Evolutionary conservation across 2,113 vertebrate genomes (phyloP).

Genomic region (Stictonetta naevosa): DNA sequence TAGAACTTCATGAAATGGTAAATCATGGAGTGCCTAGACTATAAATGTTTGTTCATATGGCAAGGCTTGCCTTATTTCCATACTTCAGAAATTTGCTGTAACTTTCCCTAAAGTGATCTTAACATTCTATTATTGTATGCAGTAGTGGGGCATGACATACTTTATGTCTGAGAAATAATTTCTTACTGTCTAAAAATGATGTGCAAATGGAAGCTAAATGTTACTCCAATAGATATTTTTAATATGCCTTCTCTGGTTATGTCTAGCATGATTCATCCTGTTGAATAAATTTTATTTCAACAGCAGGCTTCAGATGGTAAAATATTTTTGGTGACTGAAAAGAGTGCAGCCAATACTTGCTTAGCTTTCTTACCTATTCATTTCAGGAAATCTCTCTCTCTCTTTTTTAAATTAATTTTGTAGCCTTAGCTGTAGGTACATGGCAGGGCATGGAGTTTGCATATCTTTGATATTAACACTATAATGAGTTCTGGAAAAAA

Average conservation of each 20-base stretch:
- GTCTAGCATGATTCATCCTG: not conserved
- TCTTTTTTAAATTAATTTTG: not conserved
- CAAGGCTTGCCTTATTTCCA: not conserved
- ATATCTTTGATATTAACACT: not conserved
- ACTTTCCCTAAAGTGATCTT: not conserved
- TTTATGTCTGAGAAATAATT: not conserved
- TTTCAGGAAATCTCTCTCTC: not conserved
- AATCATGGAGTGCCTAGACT: not conserved
- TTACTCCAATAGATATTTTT: not conserved
- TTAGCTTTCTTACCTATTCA: not conserved
- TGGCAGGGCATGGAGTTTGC: not conserved
- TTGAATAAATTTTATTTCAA: not conserved
- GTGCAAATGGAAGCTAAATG: not conserved
- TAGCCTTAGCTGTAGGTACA: not conserved
- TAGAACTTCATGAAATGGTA: not conserved
- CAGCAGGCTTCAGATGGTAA: not conserved
- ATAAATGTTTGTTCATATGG: not conserved
- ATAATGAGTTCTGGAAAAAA: not conserved
- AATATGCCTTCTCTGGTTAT: not conserved
- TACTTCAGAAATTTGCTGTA: not conserved
- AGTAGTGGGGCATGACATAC: not conserved
- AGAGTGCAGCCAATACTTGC: not conserved
- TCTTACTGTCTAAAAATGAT: not conserved
- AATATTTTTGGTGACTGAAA: not conserved
- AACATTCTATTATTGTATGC: not conserved